Evolutionary conservation across 1,140 invertebrate species (phyloP).

Genomic region (Cyphomyrmex costatus): DNA sequence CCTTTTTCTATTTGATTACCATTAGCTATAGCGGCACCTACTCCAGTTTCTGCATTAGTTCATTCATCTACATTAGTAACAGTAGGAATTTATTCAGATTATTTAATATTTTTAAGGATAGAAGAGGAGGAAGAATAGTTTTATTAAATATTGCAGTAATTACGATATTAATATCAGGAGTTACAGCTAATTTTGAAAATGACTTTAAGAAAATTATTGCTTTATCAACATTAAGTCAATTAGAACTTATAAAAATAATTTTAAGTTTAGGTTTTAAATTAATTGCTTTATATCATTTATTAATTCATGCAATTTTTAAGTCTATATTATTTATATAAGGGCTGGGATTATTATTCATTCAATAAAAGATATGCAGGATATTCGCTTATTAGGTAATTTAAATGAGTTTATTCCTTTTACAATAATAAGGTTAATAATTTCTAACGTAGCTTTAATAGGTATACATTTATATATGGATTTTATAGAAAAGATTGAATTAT

Average conservation of each 20-base stretch:
- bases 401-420: constrained; percentile 84
- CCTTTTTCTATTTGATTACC: constrained; percentile 91
- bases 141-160: constrained; percentile 88
- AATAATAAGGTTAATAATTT: constrained; percentile 85
- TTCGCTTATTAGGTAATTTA: constrained; percentile 82
- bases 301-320: constrained; percentile 90
- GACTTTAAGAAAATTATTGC: constrained; percentile 89
- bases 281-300: constrained; percentile 89
- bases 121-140: background rate
- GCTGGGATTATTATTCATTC: constrained; percentile 89
- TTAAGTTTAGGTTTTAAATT: constrained; percentile 81
- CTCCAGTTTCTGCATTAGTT: constrained; percentile 91
- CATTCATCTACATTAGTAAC: constrained; percentile 92
- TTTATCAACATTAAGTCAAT: constrained; percentile 90
- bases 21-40: constrained; percentile 90
- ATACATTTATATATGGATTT: constrained; percentile 89
- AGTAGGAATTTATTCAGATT: constrained; percentile 90
- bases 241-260: constrained; percentile 90
- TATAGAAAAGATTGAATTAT: constrained; percentile 90
- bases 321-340: constrained; percentile 89
- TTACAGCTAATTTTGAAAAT: too few species aligned
- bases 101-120: constrained; percentile 85
- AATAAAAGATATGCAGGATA: constrained; percentile 80
- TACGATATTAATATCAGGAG: too few species aligned
- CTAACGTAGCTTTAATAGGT: constrained; percentile 87